phyloP scores from a whole-genome alignment of 2,888 invertebrate genomes.

The Hydrotaea diabolus region DNA sequence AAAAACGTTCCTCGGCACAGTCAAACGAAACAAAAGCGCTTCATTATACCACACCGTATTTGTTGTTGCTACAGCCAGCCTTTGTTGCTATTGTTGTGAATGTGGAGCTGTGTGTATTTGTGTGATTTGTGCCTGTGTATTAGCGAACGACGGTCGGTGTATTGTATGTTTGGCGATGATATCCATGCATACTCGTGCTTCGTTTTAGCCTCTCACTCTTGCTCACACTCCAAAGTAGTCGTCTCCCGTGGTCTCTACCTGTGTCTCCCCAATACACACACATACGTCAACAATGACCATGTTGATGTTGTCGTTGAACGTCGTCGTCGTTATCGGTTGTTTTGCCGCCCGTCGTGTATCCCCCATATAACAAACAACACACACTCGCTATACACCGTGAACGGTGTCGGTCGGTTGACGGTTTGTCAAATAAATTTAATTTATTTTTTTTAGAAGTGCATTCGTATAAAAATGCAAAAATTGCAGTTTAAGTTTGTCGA shows the following conservation, averaged over 20 bases:
- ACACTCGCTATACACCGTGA: conserved; percentile 12
- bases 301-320: conserved; percentile 52
- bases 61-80: conserved; percentile 10
- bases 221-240: neutral
- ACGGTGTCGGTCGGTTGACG: conserved; percentile 16
- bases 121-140: neutral
- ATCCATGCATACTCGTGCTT: conserved; percentile 19
- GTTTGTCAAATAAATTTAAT: conserved; percentile 41
- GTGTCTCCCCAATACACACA: conserved; percentile 24
- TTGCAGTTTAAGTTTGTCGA: conserved; percentile 28
- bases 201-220: neutral
- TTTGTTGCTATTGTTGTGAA: conserved; percentile 27
- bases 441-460: conserved; percentile 28
- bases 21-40: conserved; percentile 46
- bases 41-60: conserved; percentile 25
- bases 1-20: conserved; percentile 52
- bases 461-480: conserved; percentile 44
- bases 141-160: neutral
- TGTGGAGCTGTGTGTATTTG: conserved; percentile 4
- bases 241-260: neutral
- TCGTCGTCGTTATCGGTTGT: conserved; percentile 33
- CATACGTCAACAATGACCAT: conserved; percentile 58
- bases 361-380: conserved; percentile 32
- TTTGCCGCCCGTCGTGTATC: conserved; percentile 35
- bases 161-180: conserved; percentile 10